Evolutionary conservation across 2,797 vertebrate genomes (phyloP).

Genomic region (Halcyon chelicuti): DNA sequence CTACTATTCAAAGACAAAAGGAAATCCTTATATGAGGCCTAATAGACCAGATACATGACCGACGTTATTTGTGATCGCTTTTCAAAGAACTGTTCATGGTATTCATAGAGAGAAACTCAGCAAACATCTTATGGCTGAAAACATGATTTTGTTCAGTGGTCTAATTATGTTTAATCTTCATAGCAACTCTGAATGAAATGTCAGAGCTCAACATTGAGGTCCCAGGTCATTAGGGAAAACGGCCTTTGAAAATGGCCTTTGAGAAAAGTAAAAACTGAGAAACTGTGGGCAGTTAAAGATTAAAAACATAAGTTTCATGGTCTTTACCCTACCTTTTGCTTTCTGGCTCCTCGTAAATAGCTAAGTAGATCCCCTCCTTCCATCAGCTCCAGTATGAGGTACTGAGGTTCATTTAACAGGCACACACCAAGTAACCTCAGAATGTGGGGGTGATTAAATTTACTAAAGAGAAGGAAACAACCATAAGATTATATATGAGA

Average conservation of each 20-base stretch:
- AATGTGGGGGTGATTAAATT: conserved; percentile 84
- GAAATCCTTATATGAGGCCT: accelerated
- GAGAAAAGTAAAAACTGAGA: neutral
- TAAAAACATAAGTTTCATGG: neutral
- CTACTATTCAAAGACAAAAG: neutral
- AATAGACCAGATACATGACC: neutral
- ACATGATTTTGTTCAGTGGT: neutral
- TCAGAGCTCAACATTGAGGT: neutral
- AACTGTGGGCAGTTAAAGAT: neutral
- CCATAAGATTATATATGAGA: neutral
- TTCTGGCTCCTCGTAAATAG: conserved; percentile 79
- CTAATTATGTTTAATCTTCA: neutral
- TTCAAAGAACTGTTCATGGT: neutral
- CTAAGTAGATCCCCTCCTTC: conserved; percentile 82
- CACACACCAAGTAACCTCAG: conserved; percentile 80
- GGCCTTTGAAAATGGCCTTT: neutral
- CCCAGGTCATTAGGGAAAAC: neutral
- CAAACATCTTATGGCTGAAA: neutral
- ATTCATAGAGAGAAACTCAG: neutral
- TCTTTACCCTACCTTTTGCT: conserved; percentile 50
- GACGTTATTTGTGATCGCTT: neutral
- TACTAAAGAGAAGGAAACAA: conserved; percentile 66
- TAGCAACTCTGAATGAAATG: neutral
- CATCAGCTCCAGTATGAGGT: conserved; percentile 84
- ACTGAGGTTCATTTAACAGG: conserved; percentile 81